Evolutionary conservation across 2,888 invertebrate species (phyloP).

Genomic region (Plusia festucae): DNA sequence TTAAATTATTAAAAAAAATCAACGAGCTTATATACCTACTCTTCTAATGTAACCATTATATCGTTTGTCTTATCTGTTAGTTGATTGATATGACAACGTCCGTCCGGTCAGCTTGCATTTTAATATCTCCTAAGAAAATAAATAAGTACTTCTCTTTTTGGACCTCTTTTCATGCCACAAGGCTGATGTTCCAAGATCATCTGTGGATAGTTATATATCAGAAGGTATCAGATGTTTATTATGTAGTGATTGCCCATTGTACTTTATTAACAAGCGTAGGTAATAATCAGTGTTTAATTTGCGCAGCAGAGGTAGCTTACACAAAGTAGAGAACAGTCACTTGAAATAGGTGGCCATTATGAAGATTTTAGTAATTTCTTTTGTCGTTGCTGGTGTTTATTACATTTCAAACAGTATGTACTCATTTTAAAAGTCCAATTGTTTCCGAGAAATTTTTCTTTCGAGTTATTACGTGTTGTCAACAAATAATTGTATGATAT

Average conservation of each 20-base stretch:
- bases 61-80: too few species aligned
- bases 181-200: background rate
- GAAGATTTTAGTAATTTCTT: slow-evolving; percentile 28
- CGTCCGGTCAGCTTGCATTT: too few species aligned
- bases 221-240: background rate
- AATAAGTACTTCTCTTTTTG: too few species aligned
- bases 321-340: slow-evolving; percentile 10
- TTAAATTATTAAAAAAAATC: too few species aligned
- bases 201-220: background rate
- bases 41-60: too few species aligned
- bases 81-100: too few species aligned
- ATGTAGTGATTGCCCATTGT: slow-evolving; percentile 34
- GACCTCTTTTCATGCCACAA: background rate
- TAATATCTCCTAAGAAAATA: background rate
- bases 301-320: background rate
- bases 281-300: slow-evolving; percentile 17
- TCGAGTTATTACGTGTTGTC: background rate
- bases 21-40: too few species aligned
- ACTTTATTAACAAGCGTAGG: slow-evolving; percentile 34
- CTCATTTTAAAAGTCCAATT: background rate
- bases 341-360: slow-evolving; percentile 13
- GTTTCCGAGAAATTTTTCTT: background rate
- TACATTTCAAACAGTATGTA: slow-evolving; percentile 31
- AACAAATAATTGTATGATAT: too few species aligned
- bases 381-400: slow-evolving; percentile 15